Evolutionary conservation across 2,797 vertebrate genomes (phyloP).

Genomic region (Spinus pinus): DNA sequence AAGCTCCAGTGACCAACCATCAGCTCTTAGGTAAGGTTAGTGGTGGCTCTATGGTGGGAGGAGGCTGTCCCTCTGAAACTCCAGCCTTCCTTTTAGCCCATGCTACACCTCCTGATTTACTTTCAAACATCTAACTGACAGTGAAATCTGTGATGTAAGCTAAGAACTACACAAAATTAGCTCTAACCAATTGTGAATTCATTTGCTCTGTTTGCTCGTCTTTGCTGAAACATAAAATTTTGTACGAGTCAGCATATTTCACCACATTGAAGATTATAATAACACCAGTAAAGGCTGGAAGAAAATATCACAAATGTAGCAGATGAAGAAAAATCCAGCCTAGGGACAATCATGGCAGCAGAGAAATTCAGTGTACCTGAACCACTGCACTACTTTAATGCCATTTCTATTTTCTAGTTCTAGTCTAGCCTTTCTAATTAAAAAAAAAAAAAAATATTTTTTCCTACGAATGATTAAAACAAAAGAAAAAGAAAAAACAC

Average conservation of each 20-base stretch:
- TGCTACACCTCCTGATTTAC: background rate
- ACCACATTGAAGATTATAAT: background rate
- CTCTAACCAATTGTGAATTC: background rate
- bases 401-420: background rate
- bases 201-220: background rate
- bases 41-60: background rate
- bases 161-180: constrained; percentile 1
- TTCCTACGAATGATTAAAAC: background rate
- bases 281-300: background rate
- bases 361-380: background rate
- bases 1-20: background rate
- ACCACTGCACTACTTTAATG: background rate
- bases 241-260: background rate
- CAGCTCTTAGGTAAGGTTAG: background rate
- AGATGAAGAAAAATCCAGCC: background rate
- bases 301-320: background rate
- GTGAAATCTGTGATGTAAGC: background rate
- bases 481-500: background rate
- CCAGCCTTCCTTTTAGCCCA: background rate
- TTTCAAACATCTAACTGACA: constrained; percentile 1
- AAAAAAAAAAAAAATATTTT: background rate
- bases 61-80: background rate
- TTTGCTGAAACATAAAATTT: constrained; percentile 5
- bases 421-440: background rate
- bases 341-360: background rate